Base-by-base conservation (phyloP, 2,113 vertebrate species). In the Phalacrocorax brasilianus region DNA sequence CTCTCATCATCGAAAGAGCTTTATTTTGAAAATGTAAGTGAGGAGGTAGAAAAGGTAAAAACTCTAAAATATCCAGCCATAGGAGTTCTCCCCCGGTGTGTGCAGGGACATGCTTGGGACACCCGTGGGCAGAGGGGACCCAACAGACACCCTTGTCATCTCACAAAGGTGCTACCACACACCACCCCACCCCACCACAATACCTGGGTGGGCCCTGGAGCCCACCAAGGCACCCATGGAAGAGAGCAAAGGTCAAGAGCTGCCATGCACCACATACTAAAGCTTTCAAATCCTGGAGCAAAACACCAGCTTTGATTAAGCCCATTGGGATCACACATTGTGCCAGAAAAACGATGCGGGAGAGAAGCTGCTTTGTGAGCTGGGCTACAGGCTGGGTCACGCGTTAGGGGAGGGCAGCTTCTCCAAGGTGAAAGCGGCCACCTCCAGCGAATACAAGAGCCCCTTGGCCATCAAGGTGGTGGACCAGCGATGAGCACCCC, bases 391-490 rank as follows among this genome's bases (percentile, higher is more conserved):
- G 78, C 91, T 98, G 85, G 97, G 98, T 21, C 91, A 95, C 38
- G 97, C 97, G 0, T 81, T 98, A 33, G 98, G 98, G 6, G 98
- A 98, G 70, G 98, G 98, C 76, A 98, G 97, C 87, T 99, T 97
- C 83, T 98, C 98, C 71, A 98, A 98, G 85, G 98, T 98, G 61
- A 98, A 98, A 79, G 96, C 98, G 0, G 98, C 98, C 76, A 98
- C 96, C 65, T 98, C 98, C 61, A 97, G 70, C 88, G 98, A 98
- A 38, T 95, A 98, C 94, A 97, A 97, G 76, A 94, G 95, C 5
- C 97, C 98, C 5, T 94, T 98, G 75, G 98, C 98, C 21, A 95
- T 98, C 96, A 99, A 98, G 94, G 98, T 98, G 71, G 96, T 98
- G 65, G 98, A 99, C 96, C 86, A 94, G 35, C 94, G 76, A 44